Conservation (phyloP, 2,888 invertebrate genomes). For the Helicoverpa assulta region DNA sequence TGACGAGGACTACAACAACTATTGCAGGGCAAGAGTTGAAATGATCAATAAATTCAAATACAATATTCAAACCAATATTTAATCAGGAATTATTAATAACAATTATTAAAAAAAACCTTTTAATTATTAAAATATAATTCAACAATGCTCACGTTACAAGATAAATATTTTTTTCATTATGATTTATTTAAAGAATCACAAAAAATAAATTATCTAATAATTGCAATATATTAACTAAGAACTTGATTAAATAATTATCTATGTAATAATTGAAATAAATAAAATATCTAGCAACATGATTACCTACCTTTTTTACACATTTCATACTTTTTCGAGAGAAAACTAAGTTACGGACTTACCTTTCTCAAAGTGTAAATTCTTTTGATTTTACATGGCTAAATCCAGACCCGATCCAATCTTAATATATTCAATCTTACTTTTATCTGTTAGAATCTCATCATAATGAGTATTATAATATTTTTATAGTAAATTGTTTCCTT, state of each 20-base stretch:
- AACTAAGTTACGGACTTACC: not conserved
- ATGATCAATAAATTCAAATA: conserved; percentile 2
- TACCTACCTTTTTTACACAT: not conserved
- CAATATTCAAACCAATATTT: conserved; percentile 22
- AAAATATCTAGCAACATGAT: not conserved
- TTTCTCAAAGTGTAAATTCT: no score
- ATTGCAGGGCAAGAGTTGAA: no score
- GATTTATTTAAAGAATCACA: conserved; percentile 4
- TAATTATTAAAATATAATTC: not conserved
- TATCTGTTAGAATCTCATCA: not conserved
- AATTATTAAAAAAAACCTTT: conserved; percentile 10
- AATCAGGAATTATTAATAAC: conserved; percentile 16
- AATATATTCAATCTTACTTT: not conserved
- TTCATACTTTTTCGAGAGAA: not conserved
- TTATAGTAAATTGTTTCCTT: not conserved
- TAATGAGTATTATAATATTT: not conserved
- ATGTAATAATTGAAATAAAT: no score
- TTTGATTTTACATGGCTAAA: no score
- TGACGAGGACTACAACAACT: no score
- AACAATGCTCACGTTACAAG: not conserved
- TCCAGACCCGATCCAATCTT: no score
- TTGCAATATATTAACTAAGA: not conserved
- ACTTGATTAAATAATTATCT: not conserved
- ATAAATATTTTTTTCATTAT: conserved; percentile 2
- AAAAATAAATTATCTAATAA: conserved; percentile 11